Base-by-base conservation (phyloP, 2,797 vertebrate species). In the Anableps anableps region DNA sequence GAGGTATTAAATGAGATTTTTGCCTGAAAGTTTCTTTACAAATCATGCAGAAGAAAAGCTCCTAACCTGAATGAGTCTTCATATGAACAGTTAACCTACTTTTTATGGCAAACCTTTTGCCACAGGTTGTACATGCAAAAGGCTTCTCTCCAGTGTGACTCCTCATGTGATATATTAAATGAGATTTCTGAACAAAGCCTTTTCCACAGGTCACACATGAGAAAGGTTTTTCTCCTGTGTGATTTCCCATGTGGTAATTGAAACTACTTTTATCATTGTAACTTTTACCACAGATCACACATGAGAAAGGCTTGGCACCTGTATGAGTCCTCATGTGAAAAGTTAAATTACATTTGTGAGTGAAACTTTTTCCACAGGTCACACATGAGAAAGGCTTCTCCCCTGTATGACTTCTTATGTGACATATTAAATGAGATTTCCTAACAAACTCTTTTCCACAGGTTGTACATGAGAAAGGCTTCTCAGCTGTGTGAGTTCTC, bases 271-370 rank as follows among this genome's bases (percentile, higher is more conserved):
- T 64, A 36, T 36, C 17, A 36, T 29, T 34, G 17, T 19, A 36
- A 36, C 17, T 17, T 36, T 64, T 64, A 4, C 31, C 31, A 36
- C 62, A 64, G 17, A 8, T 55, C n/a, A 23, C 23, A 55, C 51
- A 55, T 55, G 51, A n/a, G 51, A 55, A 55, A 11, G 51, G 51
- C 21, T 55, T 55, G 23, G 26, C 51, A 26, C n/a, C n/a, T 55
- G 51, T 55, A 55, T 55, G 51, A 55, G 51, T 55, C 51, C n/a
- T 55, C 51, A 55, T 70, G 38, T 55, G 51, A 55, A 55, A 55
- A 55, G 51, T 55, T 55, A 55, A 55, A 1, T 55, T 55, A 55
- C 51, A 55, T 55, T 55, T 55, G 23, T 26, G 23, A 55, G 51
- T 26, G 26, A 55, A 55, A 55, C 51, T 55, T 55, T 55, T 55